Conservation (phyloP, 2,888 invertebrate genomes). For the Agrochola macilenta region DNA sequence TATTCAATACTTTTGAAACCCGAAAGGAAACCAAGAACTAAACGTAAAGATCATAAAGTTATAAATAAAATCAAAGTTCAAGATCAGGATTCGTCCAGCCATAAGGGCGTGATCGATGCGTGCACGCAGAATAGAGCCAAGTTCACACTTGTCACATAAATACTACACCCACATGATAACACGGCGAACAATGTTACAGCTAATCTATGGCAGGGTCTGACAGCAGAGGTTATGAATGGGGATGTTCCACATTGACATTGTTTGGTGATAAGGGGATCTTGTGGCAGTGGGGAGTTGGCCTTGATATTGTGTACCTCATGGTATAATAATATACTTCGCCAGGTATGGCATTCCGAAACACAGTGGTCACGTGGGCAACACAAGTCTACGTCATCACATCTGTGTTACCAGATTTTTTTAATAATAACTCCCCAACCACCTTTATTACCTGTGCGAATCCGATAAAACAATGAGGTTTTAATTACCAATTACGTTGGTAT, state of each 20-base stretch:
- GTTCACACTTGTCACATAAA: constrained; percentile 67
- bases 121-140: constrained; percentile 57
- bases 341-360: too few relatives aligned
- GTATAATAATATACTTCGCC: too few relatives aligned
- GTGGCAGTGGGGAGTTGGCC: not conserved
- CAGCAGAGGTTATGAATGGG: constrained; percentile 46
- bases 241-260: constrained; percentile 30
- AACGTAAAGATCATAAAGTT: not conserved
- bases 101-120: constrained; percentile 66
- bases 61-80: constrained; percentile 49
- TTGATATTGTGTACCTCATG: not conserved
- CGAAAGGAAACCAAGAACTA: not conserved
- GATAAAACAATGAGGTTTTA: too few relatives aligned
- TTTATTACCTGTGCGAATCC: too few relatives aligned
- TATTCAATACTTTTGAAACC: not conserved
- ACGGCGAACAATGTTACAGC: constrained; percentile 20
- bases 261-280: constrained; percentile 11
- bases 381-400: too few relatives aligned
- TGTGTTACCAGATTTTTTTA: too few relatives aligned
- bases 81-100: constrained; percentile 38
- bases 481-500: too few relatives aligned
- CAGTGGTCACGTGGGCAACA: too few relatives aligned
- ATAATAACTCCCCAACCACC: too few relatives aligned
- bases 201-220: constrained; percentile 58
- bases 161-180: constrained; percentile 55